Evolutionary conservation across 2,888 invertebrate genomes (phyloP).

Genomic region (Ophioninae sp.): DNA sequence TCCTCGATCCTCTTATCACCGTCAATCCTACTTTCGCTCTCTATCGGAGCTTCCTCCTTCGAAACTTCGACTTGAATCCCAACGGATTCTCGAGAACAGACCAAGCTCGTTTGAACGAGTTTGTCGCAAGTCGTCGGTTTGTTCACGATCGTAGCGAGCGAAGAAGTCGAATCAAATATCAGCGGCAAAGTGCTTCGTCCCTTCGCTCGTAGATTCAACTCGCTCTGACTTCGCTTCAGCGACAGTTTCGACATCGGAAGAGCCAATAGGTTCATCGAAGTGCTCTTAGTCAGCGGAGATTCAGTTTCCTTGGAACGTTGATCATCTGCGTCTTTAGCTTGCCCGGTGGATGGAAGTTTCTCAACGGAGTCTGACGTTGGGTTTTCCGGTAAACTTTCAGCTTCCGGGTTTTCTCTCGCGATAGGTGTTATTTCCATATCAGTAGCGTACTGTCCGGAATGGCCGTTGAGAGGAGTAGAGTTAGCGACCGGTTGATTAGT

Average conservation of each 20-base stretch:
- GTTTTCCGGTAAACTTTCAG: constrained; percentile 34
- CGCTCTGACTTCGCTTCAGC: constrained; percentile 78
- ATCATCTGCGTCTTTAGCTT: constrained; percentile 27
- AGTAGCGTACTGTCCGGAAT: constrained; percentile 70
- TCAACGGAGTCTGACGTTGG: constrained; percentile 26
- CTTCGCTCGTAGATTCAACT: constrained; percentile 74
- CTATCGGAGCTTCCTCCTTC: constrained; percentile 6
- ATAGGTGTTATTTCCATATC: constrained; percentile 79
- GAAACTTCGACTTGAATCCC: constrained; percentile 77
- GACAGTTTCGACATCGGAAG: constrained; percentile 64
- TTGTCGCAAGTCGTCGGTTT: constrained; percentile 78
- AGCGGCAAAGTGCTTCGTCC: constrained; percentile 69
- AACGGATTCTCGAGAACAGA: constrained; percentile 74
- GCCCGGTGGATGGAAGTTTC: constrained; percentile 54
- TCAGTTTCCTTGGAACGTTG: constrained; percentile 43
- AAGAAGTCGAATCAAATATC: constrained; percentile 79
- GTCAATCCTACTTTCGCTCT: not conserved
- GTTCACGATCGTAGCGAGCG: constrained; percentile 79
- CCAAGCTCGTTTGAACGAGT: constrained; percentile 75
- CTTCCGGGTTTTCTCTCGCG: constrained; percentile 73
- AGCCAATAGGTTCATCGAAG: constrained; percentile 76
- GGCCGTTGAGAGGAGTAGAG: constrained; percentile 73
- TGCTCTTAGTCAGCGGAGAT: constrained; percentile 75
- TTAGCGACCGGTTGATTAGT: constrained; percentile 74
- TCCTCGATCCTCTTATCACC: constrained; percentile 66